Percentiles rank a stretch among this genome's conserved stretches.
Conservation (phyloP, 2,113 vertebrate genomes). For the Perca flavescens region DNA sequence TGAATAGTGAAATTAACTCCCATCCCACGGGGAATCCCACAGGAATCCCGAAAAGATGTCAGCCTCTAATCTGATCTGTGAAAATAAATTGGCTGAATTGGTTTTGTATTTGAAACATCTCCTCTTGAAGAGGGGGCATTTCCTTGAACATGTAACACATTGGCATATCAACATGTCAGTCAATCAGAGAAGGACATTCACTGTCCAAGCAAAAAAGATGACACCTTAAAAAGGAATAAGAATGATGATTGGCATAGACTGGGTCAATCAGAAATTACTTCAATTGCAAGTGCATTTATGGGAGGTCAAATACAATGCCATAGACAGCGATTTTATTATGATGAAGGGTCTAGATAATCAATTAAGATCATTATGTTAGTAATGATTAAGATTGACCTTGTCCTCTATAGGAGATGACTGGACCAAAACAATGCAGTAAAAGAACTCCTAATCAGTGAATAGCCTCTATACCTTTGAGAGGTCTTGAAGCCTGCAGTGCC, state of each 20-base stretch:
- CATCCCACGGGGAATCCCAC: no score
- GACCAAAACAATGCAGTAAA: constrained; percentile 21
- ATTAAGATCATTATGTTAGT: constrained; percentile 42
- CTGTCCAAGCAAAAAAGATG: background rate
- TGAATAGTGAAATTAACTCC: no score
- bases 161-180: background rate
- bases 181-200: background rate
- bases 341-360: constrained; percentile 39
- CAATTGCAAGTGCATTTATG: constrained; percentile 15
- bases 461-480: background rate
- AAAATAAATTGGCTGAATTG: background rate
- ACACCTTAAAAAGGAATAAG: background rate
- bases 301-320: constrained; percentile 18
- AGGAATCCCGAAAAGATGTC: no score
- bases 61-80: background rate
- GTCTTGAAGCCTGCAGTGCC: background rate
- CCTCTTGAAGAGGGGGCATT: background rate
- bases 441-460: background rate
- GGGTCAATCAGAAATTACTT: constrained; percentile 17
- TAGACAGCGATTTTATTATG: constrained; percentile 19
- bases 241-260: constrained; percentile 33
- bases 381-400: constrained; percentile 44
- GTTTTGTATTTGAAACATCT: background rate
- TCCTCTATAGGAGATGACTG: constrained; percentile 13
- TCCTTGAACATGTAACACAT: background rate